Base-by-base conservation (phyloP, 2,888 invertebrate genomes). In the Melanophora roralis region DNA sequence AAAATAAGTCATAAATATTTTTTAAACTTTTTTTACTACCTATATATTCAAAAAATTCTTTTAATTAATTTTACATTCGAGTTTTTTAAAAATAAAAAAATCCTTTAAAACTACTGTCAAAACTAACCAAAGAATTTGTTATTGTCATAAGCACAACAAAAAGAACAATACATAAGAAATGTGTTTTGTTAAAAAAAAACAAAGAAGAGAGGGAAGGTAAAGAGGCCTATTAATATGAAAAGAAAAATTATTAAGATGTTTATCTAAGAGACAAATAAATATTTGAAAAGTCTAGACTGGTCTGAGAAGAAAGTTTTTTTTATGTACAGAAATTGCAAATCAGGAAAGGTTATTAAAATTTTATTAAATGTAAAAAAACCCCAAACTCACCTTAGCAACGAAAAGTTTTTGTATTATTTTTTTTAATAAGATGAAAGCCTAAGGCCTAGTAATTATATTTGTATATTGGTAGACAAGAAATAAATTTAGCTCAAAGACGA, bases 171-270 rank as follows among this genome's bases (percentile, higher is more conserved):
- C 27, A 53, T 34, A 59, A 32, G 9, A 32, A 23, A 45, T 12
- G 21, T 49, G 19, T 38, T 16, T 23, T 32, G 51, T 11, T 21
- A 16, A 19, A 6, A 64, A 47, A 27, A 32, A 4, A 12, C 8
- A 57, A 9, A 23, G 5, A 32, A 9, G 23, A 1, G 38, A 16
- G n/a, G 5, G 53, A 62, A 75, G 21, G 16, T 27, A 27, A 27
- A 27, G 27, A 34, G 14, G n/a, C n/a, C 11, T 21, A 9, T 1
- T 43, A 32, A 27, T 45, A 34, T 27, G 59, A n/a, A 36, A 53
- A 69, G 43, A 16, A 38, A 78, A 60, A 74, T 45, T 5, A 27
- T 59, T 65, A 53, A 69, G 69, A 78, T 76, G 16, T 72, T 23
- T 62, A 72, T 80, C 67, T 51, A 38, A 47, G 55, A 65, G 38